Base-by-base conservation (phyloP, 2,888 invertebrate species). In the Eugnorisma glareosa region DNA sequence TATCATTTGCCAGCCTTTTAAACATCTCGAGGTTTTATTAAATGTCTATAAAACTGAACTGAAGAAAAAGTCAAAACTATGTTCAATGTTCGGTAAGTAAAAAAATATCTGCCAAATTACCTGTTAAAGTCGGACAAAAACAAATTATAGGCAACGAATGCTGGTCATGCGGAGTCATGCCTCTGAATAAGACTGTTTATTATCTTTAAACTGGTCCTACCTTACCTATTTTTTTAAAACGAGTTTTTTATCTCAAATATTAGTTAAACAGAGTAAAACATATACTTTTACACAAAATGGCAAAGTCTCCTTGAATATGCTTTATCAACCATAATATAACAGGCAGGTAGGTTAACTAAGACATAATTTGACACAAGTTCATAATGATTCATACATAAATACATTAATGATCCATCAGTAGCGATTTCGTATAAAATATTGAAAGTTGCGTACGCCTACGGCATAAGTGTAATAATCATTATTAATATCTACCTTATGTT, bases 151-250 rank as follows among this genome's bases (percentile, higher is more conserved):
- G 2, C 11, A 48, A 5, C 4, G 1, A 66, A 66, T 18, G 28
- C 45, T 21, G 59, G 21, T 31, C 59, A 18, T 31, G 18, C 37
- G 13, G 18, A 40, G 40, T n/a, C 40, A 77, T 63, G 35, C 18
- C 15, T 43, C 24, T 63, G 18, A 77, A 54, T 81, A 63, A 54
- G n/a, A n/a, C 8, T 54, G 45, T 31, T 28, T 31, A 3, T 81
- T 81, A 59, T 45, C 37, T 28, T 37, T 40, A 21, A 43, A 35
- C n/a, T 11, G 11, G 11, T 40, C 10, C 24, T 8, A 40, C 18
- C 10, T 37, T 64, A n/a, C 3, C 31, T 51, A 43, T 21, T 21
- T 6, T 6, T n/a, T 1, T 18, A 10, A 43, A 78, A 13, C 67
- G 35, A 35, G 35, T 18, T 35, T 63, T 24, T 6, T 1, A 35